Conservation (phyloP, 2,888 invertebrate species). For the Sphaerophoria taeniata region DNA sequence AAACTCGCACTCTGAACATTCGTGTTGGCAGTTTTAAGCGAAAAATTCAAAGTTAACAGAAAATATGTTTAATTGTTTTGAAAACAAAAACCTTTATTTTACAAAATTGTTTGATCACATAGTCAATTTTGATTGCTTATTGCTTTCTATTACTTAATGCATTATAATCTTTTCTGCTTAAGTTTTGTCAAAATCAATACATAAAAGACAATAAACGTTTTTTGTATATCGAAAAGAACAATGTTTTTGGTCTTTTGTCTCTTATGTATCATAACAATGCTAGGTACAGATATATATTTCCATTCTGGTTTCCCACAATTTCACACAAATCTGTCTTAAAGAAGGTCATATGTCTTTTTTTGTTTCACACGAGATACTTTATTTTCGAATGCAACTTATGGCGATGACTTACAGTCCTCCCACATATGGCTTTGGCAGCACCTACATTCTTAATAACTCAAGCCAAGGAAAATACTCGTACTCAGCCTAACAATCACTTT, state of each 20-base stretch:
- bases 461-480: slow-evolving; percentile 1
- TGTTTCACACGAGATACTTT: slow-evolving; percentile 58
- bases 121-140: slow-evolving; percentile 26
- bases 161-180: too few relatives aligned
- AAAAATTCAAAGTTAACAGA: neutral
- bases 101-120: slow-evolving; percentile 46
- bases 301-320: slow-evolving; percentile 56
- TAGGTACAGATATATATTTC: slow-evolving; percentile 10
- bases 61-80: slow-evolving; percentile 32
- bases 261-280: neutral
- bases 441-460: slow-evolving; percentile 35
- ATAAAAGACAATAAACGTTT: too few relatives aligned
- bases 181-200: too few relatives aligned
- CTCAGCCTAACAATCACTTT: slow-evolving; percentile 39
- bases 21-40: neutral
- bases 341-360: slow-evolving; percentile 64
- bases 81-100: slow-evolving; percentile 61
- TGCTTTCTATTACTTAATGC: neutral
- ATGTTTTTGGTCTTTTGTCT: neutral
- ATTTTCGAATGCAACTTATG: slow-evolving; percentile 31
- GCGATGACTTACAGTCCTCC: slow-evolving; percentile 42
- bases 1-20: neutral
- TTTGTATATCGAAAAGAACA: too few relatives aligned
- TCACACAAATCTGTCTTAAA: slow-evolving; percentile 52
- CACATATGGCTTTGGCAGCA: slow-evolving; percentile 65